Evolutionary conservation across 2,888 invertebrate genomes (phyloP), one percentile per base, ranked within the genome.

Genomic region (Allacma fusca): DNA sequence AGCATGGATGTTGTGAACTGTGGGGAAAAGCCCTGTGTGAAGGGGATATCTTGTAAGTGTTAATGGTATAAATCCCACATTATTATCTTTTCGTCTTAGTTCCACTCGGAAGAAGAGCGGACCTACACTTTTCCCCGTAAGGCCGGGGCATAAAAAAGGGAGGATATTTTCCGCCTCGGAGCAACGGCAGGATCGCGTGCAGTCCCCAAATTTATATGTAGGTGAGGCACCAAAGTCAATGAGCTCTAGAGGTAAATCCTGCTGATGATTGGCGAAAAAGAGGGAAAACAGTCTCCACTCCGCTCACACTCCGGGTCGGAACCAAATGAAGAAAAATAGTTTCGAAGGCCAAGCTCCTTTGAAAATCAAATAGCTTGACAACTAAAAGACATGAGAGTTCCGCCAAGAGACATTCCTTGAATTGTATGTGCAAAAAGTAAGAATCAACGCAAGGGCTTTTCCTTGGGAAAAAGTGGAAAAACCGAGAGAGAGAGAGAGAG

Each of bases 281-380:
- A 34, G 34, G 34, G 34, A 34, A 34, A 34, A 34, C 34, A 34
- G 34, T 34, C 34, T 34, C 4, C 9, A 34, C 34, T 34, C 34
- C 9, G 34, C 34, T 34, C 34, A 34, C 34, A 34, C 34, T 34
- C 4, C 4, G 34, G n/a, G 34, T 9, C 9, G 34, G 34, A 34
- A 34, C 34, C 34, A 73, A 73, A 73, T 73, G 73, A 73, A 73
- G 73, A 73, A 73, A 73, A 73, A 73, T 73, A 73, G 73, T 73
- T 73, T 44, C 21, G 23, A 62, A 62, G 64, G 40, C 29, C 64
- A 64, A 64, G 43, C 44, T 26, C 64, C 24, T 73, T 73, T 73
- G 64, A 73, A 73, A 71, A 73, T 59, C 64, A 73, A 73, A 73
- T 73, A 64, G 64, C 59, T 64, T 73, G 73, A 73, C 73, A 73